Conservation (phyloP, 2,888 invertebrate species). For the Stenichneumon culpator region DNA sequence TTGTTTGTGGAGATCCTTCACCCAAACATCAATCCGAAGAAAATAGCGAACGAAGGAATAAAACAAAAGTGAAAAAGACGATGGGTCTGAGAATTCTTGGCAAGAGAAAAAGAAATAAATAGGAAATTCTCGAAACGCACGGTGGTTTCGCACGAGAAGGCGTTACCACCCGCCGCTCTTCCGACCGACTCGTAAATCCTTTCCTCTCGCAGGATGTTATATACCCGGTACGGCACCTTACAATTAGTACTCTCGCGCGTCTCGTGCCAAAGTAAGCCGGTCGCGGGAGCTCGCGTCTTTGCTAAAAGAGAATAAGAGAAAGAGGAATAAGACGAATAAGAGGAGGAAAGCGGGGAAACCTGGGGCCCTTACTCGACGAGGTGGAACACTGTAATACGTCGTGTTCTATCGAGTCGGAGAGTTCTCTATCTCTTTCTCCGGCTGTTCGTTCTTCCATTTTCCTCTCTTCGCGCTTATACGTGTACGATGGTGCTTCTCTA, state of each 20-base stretch:
- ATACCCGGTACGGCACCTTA: slow-evolving; percentile 58
- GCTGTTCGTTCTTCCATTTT: slow-evolving; percentile 45
- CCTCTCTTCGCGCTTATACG: slow-evolving; percentile 7
- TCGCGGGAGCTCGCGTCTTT: slow-evolving; percentile 29
- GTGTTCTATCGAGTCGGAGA: slow-evolving; percentile 63
- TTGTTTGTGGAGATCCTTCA: slow-evolving; percentile 14
- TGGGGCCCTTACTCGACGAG: slow-evolving; percentile 60
- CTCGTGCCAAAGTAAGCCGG: slow-evolving; percentile 68
- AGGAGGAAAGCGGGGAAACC: slow-evolving; percentile 48
- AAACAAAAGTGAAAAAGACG: background rate
- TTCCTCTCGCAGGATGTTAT: slow-evolving; percentile 47
- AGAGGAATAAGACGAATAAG: slow-evolving; percentile 15
- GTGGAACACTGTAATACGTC: slow-evolving; percentile 69
- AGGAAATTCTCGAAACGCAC: slow-evolving; percentile 59
- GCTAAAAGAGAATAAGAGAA: slow-evolving; percentile 40
- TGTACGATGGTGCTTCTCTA: slow-evolving; percentile 44
- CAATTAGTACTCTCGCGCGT: slow-evolving; percentile 66
- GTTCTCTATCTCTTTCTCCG: slow-evolving; percentile 31
- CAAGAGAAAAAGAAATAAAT: slow-evolving; percentile 29
- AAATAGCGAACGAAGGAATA: slow-evolving; percentile 8
- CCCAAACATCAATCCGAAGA: slow-evolving; percentile 44
- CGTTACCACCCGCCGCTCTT: slow-evolving; percentile 60
- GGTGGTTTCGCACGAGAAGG: slow-evolving; percentile 52
- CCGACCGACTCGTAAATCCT: slow-evolving; percentile 64
- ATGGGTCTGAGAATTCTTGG: background rate